Percentiles rank a stretch among this genome's conserved stretches.
Evolutionary conservation across 2,797 vertebrate genomes (phyloP).

Genomic region (Merluccius polli): DNA sequence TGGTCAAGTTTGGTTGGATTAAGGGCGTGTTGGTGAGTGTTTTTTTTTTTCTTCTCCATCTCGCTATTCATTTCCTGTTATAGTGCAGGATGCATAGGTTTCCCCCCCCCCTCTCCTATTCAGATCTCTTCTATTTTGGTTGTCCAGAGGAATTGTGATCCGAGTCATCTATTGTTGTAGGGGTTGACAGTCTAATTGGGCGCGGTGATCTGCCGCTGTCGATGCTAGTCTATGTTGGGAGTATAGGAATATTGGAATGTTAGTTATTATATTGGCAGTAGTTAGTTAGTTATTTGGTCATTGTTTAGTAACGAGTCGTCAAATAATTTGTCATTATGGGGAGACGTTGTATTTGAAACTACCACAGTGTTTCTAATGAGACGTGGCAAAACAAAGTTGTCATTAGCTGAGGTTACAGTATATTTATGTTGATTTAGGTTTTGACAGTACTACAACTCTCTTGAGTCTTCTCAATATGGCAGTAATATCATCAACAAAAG

Average conservation of each 20-base stretch:
- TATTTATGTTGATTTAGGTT: no score
- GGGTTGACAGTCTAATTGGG: neutral
- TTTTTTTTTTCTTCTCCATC: neutral
- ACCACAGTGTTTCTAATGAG: no score
- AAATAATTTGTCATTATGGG: neutral
- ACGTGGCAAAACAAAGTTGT: no score
- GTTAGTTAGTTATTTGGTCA: no score
- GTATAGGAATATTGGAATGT: neutral
- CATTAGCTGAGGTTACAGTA: no score
- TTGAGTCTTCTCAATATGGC: no score
- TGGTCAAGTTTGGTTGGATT: slow-evolving; percentile 97
- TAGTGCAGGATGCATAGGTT: neutral
- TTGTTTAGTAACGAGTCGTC: no score
- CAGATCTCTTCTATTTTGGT: neutral
- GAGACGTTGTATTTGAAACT: neutral
- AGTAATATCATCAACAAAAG: no score
- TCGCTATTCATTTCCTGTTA: neutral
- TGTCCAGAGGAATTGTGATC: neutral
- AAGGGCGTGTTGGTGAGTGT: slow-evolving; percentile 93
- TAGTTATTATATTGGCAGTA: neutral
- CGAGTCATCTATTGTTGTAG: neutral
- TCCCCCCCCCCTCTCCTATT: neutral
- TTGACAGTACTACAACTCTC: no score
- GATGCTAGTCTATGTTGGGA: neutral
- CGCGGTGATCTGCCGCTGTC: neutral